Percentiles rank a stretch among this genome's conserved stretches.
Conservation (phyloP, 2,888 invertebrate species). For the Trichogramma dendrolimi region DNA sequence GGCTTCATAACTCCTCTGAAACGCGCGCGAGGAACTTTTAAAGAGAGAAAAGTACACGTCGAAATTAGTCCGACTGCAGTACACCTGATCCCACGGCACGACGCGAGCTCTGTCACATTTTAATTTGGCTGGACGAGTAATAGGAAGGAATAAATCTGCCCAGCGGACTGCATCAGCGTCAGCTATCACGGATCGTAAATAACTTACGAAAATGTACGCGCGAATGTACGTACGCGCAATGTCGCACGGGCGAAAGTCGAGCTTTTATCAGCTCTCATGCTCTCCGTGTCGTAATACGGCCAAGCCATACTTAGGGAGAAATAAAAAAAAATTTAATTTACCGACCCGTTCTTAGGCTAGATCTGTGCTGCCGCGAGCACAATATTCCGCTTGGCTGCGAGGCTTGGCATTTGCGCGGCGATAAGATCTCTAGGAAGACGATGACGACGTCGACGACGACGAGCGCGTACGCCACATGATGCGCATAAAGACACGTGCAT, state of each 20-base stretch:
- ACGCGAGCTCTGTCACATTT: too few relatives aligned
- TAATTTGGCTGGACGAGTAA: too few relatives aligned
- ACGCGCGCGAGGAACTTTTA: too few relatives aligned
- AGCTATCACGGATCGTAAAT: too few relatives aligned
- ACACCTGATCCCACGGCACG: too few relatives aligned
- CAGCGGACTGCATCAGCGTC: too few relatives aligned
- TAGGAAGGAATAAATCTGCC: too few relatives aligned
- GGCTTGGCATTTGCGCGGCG: constrained; percentile 17
- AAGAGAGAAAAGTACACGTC: too few relatives aligned
- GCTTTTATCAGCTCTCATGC: neutral
- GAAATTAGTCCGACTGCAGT: too few relatives aligned
- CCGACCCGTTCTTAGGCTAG: constrained; percentile 4
- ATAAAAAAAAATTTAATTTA: constrained; percentile 23
- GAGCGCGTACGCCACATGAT: constrained; percentile 15
- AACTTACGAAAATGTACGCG: too few relatives aligned
- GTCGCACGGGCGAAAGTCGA: constrained; percentile 1
- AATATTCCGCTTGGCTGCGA: neutral
- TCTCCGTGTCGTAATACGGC: constrained; percentile 7
- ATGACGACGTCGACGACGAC: neutral
- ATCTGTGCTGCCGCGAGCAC: neutral
- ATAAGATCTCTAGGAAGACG: constrained; percentile 19
- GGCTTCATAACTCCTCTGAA: too few relatives aligned
- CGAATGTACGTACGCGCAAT: neutral
- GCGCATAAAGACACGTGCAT: constrained; percentile 20
- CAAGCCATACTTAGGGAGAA: neutral